A percentile compares a stretch with the other conserved stretches of the same genome.
These are phyloP conservation scores for Folsomia candida DNA, from an alignment of 2,888 invertebrate genomes.

Conservation along the genomic window DNA sequence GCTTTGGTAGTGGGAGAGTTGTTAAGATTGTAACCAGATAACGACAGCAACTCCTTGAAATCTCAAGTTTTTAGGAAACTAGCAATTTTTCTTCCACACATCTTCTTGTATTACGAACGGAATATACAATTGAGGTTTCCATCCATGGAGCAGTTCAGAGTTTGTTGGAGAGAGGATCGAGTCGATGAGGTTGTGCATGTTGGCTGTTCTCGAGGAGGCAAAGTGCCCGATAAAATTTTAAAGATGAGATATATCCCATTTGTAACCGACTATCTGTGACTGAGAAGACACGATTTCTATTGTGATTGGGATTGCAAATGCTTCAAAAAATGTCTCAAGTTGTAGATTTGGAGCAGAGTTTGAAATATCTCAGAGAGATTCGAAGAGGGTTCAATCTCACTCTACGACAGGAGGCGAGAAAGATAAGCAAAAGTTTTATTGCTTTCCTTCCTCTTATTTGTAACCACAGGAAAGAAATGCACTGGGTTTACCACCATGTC, in stretches of 20 bases:
- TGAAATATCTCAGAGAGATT: background rate
- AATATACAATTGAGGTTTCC: no score
- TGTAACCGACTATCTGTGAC: conserved; percentile 1
- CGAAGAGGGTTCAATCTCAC: background rate
- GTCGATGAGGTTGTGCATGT: background rate
- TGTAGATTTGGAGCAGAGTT: background rate
- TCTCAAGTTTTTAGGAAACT: background rate
- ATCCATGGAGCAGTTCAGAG: no score
- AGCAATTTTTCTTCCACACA: conserved; percentile 14
- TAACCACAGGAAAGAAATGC: no score
- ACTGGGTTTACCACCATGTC: no score
- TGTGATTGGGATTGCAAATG: conserved; percentile 8
- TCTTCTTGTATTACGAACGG: background rate
- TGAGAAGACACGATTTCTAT: background rate
- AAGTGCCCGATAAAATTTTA: background rate
- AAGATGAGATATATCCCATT: conserved; percentile 3
- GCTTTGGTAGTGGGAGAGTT: background rate
- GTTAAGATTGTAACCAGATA: conserved; percentile 16
- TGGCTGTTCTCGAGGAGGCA: background rate
- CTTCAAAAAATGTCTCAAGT: conserved; percentile 3
- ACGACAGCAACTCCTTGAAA: conserved; percentile 8
- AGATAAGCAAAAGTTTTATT: conserved; percentile 8
- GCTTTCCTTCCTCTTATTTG: background rate
- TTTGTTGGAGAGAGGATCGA: no score
- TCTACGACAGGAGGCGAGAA: background rate